Percentiles rank a stretch among this genome's conserved stretches.
Evolutionary conservation across 2,797 vertebrate genomes (phyloP).

Genomic region (Peromyscus melanophrys): DNA sequence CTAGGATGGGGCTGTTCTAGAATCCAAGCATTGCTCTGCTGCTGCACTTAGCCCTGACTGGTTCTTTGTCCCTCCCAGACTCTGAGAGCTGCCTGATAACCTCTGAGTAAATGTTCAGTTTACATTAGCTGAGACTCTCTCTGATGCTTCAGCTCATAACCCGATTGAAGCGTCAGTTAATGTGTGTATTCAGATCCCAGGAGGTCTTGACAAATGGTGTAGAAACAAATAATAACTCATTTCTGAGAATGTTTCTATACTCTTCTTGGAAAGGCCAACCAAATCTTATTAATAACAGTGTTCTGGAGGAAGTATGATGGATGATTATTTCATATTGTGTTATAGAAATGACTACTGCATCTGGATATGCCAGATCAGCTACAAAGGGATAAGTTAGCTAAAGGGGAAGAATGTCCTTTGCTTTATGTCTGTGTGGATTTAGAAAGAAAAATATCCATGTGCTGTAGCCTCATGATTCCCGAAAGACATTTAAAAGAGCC

Average conservation of each 20-base stretch:
- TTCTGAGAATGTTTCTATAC: constrained; percentile 29
- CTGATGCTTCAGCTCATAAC: constrained; percentile 24
- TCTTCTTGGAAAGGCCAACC: background rate
- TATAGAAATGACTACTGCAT: constrained; percentile 43
- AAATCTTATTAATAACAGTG: background rate
- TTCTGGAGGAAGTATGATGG: background rate
- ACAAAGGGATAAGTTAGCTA: constrained; percentile 40
- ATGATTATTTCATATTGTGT: background rate
- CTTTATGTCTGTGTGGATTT: background rate
- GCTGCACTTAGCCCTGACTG: background rate
- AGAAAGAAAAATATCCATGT: constrained; percentile 10
- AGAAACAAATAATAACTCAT: constrained; percentile 23
- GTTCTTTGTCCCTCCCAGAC: background rate
- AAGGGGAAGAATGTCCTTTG: background rate
- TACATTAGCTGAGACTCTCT: background rate
- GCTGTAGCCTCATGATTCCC: background rate
- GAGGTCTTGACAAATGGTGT: background rate
- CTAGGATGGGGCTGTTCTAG: fast-evolving
- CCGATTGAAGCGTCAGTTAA: background rate
- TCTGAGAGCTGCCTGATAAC: background rate
- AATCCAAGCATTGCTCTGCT: background rate
- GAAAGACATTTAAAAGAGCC: background rate
- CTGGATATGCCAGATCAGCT: background rate
- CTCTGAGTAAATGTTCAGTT: background rate
- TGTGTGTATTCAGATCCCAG: background rate